phyloP scores from a whole-genome alignment of 1,140 invertebrate species.

The Caenorhabditis briggsae region DNA sequence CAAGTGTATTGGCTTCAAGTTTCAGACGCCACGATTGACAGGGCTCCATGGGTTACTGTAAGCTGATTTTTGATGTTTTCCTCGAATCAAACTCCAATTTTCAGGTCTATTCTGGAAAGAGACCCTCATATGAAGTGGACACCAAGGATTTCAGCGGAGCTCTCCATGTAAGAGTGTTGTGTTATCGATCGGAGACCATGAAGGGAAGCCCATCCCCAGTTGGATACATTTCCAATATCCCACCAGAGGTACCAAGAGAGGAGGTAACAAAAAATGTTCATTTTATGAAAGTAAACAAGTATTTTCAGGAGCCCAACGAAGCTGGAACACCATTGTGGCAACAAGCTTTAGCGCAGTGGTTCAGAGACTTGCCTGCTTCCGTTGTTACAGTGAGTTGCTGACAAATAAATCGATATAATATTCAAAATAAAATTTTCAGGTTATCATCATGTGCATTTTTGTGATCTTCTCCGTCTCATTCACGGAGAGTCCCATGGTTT shows the following conservation, averaged over 20 bases:
- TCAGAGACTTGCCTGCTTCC: too few species aligned
- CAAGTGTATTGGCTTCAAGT: neutral
- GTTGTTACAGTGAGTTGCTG: too few species aligned
- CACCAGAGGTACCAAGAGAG: neutral
- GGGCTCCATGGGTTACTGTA: neutral
- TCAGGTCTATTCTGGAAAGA: conserved; percentile 2
- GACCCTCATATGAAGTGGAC: neutral
- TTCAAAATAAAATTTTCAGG: too few species aligned
- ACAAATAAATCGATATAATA: too few species aligned
- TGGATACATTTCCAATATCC: conserved; percentile 27
- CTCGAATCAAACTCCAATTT: too few species aligned
- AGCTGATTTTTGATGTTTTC: neutral
- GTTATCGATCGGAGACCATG: neutral
- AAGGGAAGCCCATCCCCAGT: conserved; percentile 26
- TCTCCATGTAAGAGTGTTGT: conserved; percentile 8
- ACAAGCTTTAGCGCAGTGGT: too few species aligned
- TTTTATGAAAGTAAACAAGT: too few species aligned
- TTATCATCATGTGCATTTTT: too few species aligned
- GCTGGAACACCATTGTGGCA: too few species aligned
- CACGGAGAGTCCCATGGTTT: too few species aligned
- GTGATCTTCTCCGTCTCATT: too few species aligned
- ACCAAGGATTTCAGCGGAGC: neutral
- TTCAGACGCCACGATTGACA: neutral
- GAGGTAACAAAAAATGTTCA: neutral
- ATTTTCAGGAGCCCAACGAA: too few species aligned